Conservation (phyloP, 2,113 vertebrate species). For the Eudorcas thomsonii region DNA sequence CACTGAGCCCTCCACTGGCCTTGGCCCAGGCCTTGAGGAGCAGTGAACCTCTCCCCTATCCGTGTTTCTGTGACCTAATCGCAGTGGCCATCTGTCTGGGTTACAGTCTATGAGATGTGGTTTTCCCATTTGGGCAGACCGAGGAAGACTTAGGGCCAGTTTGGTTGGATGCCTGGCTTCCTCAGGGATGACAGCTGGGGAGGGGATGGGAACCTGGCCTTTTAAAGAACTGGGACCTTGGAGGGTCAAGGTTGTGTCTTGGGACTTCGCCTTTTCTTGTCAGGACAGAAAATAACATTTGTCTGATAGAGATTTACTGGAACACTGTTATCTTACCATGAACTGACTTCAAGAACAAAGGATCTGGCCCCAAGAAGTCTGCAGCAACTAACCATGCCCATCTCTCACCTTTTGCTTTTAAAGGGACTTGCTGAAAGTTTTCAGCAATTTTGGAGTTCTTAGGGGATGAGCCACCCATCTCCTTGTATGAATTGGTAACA, state of each 20-base stretch:
- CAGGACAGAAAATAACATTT: neutral
- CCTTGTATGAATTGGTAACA: neutral
- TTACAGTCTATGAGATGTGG: neutral
- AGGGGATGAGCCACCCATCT: neutral
- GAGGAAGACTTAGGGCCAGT: neutral
- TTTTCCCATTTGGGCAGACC: neutral
- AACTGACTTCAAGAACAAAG: neutral
- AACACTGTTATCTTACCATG: neutral
- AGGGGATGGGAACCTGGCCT: neutral
- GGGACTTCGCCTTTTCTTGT: neutral
- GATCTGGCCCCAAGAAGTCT: neutral
- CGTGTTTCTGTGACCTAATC: neutral
- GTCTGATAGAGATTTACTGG: neutral
- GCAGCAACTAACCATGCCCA: neutral
- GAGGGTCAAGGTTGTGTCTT: neutral
- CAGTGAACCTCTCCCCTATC: neutral
- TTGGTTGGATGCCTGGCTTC: neutral
- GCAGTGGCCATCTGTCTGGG: neutral
- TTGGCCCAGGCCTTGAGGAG: neutral
- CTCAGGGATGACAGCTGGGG: neutral
- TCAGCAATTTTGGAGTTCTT: neutral
- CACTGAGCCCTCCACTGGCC: neutral
- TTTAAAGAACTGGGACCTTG: neutral
- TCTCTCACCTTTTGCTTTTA: neutral
- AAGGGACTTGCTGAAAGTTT: neutral